These are phyloP conservation scores for Mirza zaza DNA, from an alignment of 2,113 vertebrate species.

Conservation along the genomic window DNA sequence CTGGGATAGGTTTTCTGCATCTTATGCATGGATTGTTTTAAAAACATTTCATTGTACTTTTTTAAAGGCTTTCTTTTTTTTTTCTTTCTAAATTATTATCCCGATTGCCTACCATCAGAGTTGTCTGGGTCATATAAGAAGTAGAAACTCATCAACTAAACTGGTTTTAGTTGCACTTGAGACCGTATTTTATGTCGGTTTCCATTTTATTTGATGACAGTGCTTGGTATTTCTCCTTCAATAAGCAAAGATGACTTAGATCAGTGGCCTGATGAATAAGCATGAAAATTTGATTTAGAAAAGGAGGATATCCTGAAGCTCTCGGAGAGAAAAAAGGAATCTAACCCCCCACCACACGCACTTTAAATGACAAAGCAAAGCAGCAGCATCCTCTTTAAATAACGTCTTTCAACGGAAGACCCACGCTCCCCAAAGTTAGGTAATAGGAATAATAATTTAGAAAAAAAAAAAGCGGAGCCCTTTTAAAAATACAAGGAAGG, in stretches of 20 bases:
- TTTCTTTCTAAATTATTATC: slow-evolving; percentile 22
- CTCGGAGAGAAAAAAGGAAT: slow-evolving; percentile 44
- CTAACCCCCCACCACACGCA: slow-evolving; percentile 41
- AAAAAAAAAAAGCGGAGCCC: slow-evolving; percentile 17
- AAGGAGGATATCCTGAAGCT: slow-evolving; percentile 58
- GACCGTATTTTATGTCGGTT: slow-evolving; percentile 50
- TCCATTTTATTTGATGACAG: slow-evolving; percentile 63
- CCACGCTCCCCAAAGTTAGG: neutral
- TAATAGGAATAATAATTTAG: slow-evolving; percentile 41
- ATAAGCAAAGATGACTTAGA: slow-evolving; percentile 67
- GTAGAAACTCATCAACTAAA: slow-evolving; percentile 44
- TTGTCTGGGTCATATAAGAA: neutral
- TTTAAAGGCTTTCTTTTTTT: neutral
- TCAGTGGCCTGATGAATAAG: slow-evolving; percentile 72
- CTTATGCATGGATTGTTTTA: neutral
- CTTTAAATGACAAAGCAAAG: slow-evolving; percentile 73
- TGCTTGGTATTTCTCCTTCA: slow-evolving; percentile 55
- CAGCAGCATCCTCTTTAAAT: slow-evolving; percentile 38
- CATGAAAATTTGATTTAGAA: slow-evolving; percentile 68
- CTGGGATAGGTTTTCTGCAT: neutral
- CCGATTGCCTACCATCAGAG: slow-evolving; percentile 29
- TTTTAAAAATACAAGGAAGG: slow-evolving; percentile 16
- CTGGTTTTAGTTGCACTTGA: slow-evolving; percentile 44
- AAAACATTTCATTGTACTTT: slow-evolving; percentile 40
- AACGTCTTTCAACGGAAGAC: slow-evolving; percentile 22